Base-by-base conservation (phyloP, 2,888 invertebrate genomes). In the Creontiades dilutus region DNA sequence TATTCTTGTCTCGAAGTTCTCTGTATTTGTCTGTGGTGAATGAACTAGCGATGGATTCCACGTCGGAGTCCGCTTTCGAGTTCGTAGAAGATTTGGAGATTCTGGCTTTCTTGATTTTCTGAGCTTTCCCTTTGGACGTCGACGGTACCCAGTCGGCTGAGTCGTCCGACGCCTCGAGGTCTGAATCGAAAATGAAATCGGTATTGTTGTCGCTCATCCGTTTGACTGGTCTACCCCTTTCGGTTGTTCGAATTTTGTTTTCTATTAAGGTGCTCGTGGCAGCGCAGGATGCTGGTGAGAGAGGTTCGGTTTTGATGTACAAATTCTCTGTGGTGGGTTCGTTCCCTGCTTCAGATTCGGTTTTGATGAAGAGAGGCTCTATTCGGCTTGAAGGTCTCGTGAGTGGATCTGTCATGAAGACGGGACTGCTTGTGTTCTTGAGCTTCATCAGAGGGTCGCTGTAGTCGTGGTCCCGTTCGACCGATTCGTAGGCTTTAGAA, bases 1-100 rank as follows among this genome's bases (percentile, higher is more conserved):
- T 97, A 93, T 97, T 97, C 93, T 96, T 96, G 92, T 96, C 96
- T 89, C 97, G 94, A 91, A 96, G 94, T 92, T 96, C 96, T 86
- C 96, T 94, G 93, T 96, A 96, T 91, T 94, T 95, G 80, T 92
- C 92, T 0, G 90, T 23, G 12, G 76, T 76, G 68, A 47, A 61
- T 23, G 90, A 85, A 13, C 90, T 91, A 5, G 80, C 86, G 68
- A 91, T 81, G 23, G 91, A 91, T 47, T 90, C 90, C 27, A 61
- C 82, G 80, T 91, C 91, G 14, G 91, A 91, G 19, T 89, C 88
- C 47, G 13, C 9, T 52, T 23, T 87, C 3, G 48, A n/a, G 78
- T 78, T 46, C 55, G 82, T 23, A 0, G 27, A 23, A 1, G 16
- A 47, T 27, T 55, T 55, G 28, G 85, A 27, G 27, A 14, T 85